phyloP scores from a whole-genome alignment of 2,888 invertebrate species.

The Bembecia ichneumoniformis region DNA sequence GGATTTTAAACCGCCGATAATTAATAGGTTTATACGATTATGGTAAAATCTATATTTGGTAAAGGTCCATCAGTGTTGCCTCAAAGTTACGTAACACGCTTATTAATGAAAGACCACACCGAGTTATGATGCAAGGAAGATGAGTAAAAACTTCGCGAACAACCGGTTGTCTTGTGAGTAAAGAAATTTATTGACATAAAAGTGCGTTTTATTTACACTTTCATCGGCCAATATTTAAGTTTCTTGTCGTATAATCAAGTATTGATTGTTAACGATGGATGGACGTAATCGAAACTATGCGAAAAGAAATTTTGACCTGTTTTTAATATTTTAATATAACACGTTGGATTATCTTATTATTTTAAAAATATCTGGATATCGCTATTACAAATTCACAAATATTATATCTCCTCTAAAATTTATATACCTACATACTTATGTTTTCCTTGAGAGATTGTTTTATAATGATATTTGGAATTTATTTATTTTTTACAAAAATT shows the following conservation, averaged over 20 bases:
- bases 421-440: too few relatives aligned
- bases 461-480: too few relatives aligned
- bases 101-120: constrained; percentile 15
- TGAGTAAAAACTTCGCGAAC: constrained; percentile 42
- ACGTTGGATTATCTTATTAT: too few relatives aligned
- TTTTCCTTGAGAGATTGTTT: too few relatives aligned
- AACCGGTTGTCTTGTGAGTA: constrained; percentile 28
- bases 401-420: too few relatives aligned
- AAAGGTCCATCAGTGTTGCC: constrained; percentile 37
- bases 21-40: too few relatives aligned
- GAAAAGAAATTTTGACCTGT: background rate
- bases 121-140: constrained; percentile 28
- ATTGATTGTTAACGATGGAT: background rate
- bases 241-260: background rate
- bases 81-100: constrained; percentile 11
- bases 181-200: constrained; percentile 32
- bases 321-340: too few relatives aligned
- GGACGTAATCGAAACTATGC: background rate
- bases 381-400: too few relatives aligned
- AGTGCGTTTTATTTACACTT: constrained; percentile 13
- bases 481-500: too few relatives aligned
- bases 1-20: too few relatives aligned
- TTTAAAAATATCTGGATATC: too few relatives aligned
- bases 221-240: too few relatives aligned
- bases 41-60: constrained; percentile 33